A percentile compares a stretch with the other conserved stretches of the same genome.
Conservation (phyloP, 2,888 invertebrate genomes). For the Gymnocheta viridis region DNA sequence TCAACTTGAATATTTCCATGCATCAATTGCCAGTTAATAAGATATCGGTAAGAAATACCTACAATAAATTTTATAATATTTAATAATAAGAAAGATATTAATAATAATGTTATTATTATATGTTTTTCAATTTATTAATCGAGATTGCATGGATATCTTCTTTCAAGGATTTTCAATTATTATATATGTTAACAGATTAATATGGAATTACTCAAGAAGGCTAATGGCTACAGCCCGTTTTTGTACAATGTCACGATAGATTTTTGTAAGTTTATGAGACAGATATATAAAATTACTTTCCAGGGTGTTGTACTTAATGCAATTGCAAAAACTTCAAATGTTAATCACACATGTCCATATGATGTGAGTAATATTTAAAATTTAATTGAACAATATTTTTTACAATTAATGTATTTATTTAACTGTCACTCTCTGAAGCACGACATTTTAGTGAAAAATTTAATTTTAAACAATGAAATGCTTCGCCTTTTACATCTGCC, state of each 20-base stretch:
- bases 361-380: slow-evolving; percentile 20
- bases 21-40: slow-evolving; percentile 50
- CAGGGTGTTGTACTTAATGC: not conserved
- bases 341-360: slow-evolving; percentile 63
- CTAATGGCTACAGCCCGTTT: slow-evolving; percentile 58
- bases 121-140: too few species aligned
- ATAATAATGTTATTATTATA: too few species aligned
- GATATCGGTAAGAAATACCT: slow-evolving; percentile 25
- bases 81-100: not conserved
- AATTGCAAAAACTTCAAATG: slow-evolving; percentile 25
- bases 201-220: slow-evolving; percentile 1
- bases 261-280: slow-evolving; percentile 42
- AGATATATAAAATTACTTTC: not conserved
- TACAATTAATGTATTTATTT: not conserved
- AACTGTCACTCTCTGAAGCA: slow-evolving; percentile 15
- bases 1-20: slow-evolving; percentile 14
- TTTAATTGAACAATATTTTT: not conserved
- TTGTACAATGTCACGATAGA: slow-evolving; percentile 41
- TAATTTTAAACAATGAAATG: slow-evolving; percentile 16
- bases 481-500: slow-evolving; percentile 53
- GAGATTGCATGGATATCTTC: too few species aligned
- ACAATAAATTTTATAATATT: not conserved
- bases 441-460: slow-evolving; percentile 51
- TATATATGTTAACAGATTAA: not conserved
- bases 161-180: too few species aligned